Conservation (phyloP, 2,113 vertebrate species). For the Odobenus rosmarus region DNA sequence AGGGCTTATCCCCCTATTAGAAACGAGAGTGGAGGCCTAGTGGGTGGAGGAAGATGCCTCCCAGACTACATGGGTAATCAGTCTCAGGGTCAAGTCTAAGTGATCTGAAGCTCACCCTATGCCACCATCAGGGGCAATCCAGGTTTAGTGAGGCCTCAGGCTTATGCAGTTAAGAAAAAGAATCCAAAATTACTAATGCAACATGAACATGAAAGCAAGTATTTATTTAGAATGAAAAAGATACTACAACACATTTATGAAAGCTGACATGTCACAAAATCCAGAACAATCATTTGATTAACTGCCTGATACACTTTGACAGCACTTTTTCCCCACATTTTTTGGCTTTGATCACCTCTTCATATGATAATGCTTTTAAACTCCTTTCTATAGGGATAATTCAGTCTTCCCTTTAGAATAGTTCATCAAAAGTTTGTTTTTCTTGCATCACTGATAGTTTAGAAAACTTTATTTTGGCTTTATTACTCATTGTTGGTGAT, state of each 20-base stretch:
- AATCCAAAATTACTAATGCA: background rate
- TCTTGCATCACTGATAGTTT: background rate
- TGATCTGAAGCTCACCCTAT: background rate
- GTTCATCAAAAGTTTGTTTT: background rate
- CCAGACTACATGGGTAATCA: fast-evolving
- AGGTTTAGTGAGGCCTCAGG: background rate
- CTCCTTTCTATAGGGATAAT: background rate
- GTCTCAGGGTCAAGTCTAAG: background rate
- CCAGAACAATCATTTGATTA: background rate
- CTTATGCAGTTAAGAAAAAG: background rate
- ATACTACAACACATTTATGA: background rate
- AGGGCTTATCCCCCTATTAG: background rate
- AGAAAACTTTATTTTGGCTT: background rate
- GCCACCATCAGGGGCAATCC: background rate
- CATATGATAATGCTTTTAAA: background rate
- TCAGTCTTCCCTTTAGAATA: background rate
- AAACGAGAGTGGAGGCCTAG: background rate
- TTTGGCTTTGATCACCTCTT: background rate
- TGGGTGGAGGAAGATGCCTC: background rate
- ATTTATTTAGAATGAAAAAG: background rate
- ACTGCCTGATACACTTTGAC: background rate
- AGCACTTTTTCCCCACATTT: too few species aligned
- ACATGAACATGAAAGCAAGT: background rate
- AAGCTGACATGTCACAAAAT: background rate
- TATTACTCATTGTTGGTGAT: background rate